Evolutionary conservation across 2,888 invertebrate genomes (phyloP).

Genomic region (Parelbella ahira): DNA sequence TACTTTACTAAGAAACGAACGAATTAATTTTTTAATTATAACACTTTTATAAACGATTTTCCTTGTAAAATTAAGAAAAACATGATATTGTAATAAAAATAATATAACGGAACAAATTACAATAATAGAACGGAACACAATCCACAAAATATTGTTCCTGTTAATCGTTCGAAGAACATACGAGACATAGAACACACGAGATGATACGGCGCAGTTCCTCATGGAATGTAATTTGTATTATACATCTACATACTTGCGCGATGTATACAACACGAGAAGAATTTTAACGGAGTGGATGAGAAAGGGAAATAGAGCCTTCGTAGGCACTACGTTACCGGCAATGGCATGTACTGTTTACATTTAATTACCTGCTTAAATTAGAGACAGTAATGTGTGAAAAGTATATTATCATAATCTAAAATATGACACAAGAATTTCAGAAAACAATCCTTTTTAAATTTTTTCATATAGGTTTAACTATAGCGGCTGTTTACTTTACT

Average conservation of each 20-base stretch:
- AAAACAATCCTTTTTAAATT: no score
- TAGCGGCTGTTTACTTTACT: no score
- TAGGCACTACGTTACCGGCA: constrained; percentile 34
- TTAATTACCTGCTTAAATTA: constrained; percentile 13
- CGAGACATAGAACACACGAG: constrained; percentile 6
- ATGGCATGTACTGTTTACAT: constrained; percentile 28
- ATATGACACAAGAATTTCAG: no score
- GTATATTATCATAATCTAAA: no score
- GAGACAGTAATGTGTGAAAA: constrained; percentile 6
- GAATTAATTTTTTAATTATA: no score
- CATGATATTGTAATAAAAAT: no score
- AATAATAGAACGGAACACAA: neutral
- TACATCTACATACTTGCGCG: constrained; percentile 23
- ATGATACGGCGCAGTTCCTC: constrained; percentile 14
- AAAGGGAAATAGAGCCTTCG: constrained; percentile 22
- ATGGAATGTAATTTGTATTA: constrained; percentile 30
- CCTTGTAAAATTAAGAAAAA: no score
- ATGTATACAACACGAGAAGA: constrained; percentile 19
- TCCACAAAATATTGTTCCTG: neutral
- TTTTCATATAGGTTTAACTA: no score
- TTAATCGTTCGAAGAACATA: constrained; percentile 4
- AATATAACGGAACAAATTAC: neutral
- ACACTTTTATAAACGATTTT: no score
- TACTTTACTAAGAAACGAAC: no score
- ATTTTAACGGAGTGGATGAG: constrained; percentile 23